Conservation (phyloP, 1,140 invertebrate species). For the Sminthurides bifidus region DNA sequence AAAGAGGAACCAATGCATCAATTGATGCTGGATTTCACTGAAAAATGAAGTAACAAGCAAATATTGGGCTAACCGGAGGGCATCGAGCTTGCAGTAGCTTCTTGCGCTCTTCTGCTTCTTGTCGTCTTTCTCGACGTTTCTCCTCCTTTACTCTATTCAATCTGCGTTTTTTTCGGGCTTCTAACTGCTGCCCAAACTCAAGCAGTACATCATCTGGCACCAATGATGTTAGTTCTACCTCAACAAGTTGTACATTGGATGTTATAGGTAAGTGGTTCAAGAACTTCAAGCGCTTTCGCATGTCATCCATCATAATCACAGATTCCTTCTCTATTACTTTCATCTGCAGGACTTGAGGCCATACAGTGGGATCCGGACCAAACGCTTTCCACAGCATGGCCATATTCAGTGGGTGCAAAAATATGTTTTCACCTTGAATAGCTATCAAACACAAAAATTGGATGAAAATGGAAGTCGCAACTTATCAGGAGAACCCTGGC, state of each 20-base stretch:
- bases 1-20: neutral
- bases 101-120: conserved; percentile 18
- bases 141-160: conserved; percentile 54
- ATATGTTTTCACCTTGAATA: conserved; percentile 81
- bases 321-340: conserved; percentile 71
- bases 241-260: conserved; percentile 78
- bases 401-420: conserved; percentile 79
- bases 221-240: conserved; percentile 63
- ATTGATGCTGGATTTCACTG: neutral
- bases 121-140: conserved; percentile 47
- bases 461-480: neutral
- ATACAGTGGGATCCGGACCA: conserved; percentile 57
- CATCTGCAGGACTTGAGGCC: conserved; percentile 58
- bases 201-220: conserved; percentile 52
- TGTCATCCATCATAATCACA: conserved; percentile 67
- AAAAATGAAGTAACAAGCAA: neutral
- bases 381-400: conserved; percentile 78
- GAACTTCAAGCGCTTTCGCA: conserved; percentile 63
- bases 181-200: conserved; percentile 42
- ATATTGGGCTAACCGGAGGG: neutral
- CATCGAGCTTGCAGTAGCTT: neutral
- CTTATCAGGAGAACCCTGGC: neutral
- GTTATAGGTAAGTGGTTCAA: conserved; percentile 78
- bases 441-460: conserved; percentile 43
- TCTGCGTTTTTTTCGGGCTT: conserved; percentile 48